Evolutionary conservation across 2,888 invertebrate species (phyloP).

Genomic region (Diadegma fenestrale): DNA sequence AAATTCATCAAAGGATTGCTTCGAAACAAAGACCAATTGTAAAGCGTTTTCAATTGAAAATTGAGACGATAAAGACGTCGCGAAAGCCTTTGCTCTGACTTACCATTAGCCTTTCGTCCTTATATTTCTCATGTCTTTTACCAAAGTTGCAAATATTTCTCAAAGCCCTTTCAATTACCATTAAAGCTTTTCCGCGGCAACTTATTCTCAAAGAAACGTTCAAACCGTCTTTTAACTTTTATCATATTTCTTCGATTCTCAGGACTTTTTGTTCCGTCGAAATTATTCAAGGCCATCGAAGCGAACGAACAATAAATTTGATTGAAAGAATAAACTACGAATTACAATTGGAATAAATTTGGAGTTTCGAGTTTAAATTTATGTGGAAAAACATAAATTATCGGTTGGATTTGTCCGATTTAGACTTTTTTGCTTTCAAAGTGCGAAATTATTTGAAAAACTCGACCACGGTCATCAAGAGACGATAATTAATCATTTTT

Average conservation of each 20-base stretch:
- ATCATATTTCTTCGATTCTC: background rate
- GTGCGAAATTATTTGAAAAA: background rate
- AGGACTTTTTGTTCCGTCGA: background rate
- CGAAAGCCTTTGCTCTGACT: constrained; percentile 61
- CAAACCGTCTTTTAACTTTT: background rate
- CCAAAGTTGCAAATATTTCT: constrained; percentile 26
- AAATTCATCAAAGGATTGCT: constrained; percentile 29
- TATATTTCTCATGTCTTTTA: background rate
- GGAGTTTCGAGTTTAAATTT: background rate
- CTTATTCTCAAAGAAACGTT: background rate
- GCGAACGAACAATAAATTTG: background rate
- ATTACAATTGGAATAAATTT: background rate
- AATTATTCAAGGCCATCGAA: constrained; percentile 1
- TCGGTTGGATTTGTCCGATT: background rate
- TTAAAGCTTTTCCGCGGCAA: background rate
- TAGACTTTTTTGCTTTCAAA: background rate
- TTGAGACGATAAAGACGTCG: constrained; percentile 57
- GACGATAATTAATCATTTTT: background rate
- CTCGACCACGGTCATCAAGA: background rate
- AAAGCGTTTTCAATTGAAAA: constrained; percentile 60
- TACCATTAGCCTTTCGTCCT: background rate
- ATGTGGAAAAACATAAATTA: background rate
- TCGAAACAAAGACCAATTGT: constrained; percentile 53
- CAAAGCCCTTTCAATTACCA: constrained; percentile 47
- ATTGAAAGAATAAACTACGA: background rate